Conservation (phyloP, 1,140 invertebrate genomes). For the Delia radicum region DNA sequence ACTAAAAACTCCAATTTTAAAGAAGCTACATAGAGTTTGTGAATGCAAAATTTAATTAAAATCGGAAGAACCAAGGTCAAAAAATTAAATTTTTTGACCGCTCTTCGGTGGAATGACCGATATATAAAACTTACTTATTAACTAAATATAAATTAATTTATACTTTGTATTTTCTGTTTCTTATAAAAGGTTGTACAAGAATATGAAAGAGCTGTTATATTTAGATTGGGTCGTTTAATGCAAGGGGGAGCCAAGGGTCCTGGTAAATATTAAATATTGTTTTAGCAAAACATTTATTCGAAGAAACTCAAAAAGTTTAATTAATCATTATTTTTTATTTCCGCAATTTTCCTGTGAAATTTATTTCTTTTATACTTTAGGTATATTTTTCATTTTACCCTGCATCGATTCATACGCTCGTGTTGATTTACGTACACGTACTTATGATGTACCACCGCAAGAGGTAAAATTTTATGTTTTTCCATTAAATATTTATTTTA, state of each 20-base stretch:
- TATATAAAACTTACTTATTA: too few species aligned
- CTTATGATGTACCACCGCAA: constrained; percentile 93
- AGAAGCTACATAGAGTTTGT: too few species aligned
- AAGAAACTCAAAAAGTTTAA: neutral
- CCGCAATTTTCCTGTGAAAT: neutral
- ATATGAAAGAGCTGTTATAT: constrained; percentile 88
- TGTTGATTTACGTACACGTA: constrained; percentile 85
- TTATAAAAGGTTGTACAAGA: constrained; percentile 79
- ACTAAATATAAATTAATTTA: neutral
- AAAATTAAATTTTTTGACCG: too few species aligned
- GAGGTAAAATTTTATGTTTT: constrained; percentile 66
- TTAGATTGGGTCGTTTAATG: constrained; percentile 79
- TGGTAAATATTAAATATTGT: constrained; percentile 60
- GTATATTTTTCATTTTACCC: constrained; percentile 93
- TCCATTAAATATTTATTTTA: neutral
- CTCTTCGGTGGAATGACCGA: too few species aligned
- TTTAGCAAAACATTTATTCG: neutral
- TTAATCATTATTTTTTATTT: too few species aligned
- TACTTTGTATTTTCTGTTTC: neutral
- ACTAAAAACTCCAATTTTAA: too few species aligned
- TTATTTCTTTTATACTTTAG: too few species aligned
- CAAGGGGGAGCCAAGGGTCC: constrained; percentile 90
- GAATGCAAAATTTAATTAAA: too few species aligned
- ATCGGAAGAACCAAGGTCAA: too few species aligned
- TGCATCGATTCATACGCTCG: constrained; percentile 92